Percentiles rank a stretch among this genome's conserved stretches.
These are phyloP conservation scores for Hanleya hanleyi DNA, from an alignment of 2,888 invertebrate genomes.

Conservation along the genomic window DNA sequence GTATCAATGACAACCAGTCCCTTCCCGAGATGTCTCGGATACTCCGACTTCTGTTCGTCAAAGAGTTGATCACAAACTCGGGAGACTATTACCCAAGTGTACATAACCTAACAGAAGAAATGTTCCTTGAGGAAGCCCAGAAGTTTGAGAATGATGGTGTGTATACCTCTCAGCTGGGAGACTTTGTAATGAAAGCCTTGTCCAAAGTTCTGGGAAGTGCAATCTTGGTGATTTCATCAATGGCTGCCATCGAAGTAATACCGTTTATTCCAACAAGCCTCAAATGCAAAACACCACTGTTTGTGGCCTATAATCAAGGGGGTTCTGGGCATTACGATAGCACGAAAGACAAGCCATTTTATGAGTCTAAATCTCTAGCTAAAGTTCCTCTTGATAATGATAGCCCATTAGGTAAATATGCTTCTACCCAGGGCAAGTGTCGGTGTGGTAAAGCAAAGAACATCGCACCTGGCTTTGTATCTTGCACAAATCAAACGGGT, in stretches of 20 bases:
- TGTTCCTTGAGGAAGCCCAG: neutral
- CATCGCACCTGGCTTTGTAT: neutral
- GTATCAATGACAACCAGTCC: neutral
- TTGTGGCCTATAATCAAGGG: neutral
- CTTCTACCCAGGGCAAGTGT: neutral
- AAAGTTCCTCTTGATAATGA: no score
- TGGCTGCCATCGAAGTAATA: neutral
- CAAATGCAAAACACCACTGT: neutral
- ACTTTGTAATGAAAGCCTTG: conserved; percentile 1
- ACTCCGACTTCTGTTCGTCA: neutral
- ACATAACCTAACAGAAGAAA: neutral
- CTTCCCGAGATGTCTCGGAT: neutral
- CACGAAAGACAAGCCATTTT: neutral
- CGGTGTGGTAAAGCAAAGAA: neutral
- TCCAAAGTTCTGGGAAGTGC: neutral
- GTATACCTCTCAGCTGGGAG: neutral
- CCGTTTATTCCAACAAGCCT: neutral
- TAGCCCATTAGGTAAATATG: neutral
- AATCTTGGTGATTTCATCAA: neutral
- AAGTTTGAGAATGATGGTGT: neutral
- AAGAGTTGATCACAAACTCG: neutral
- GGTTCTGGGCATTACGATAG: neutral
- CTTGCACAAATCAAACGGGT: neutral
- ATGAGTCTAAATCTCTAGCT: no score
- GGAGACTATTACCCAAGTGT: neutral